Evolutionary conservation across 2,797 vertebrate species (phyloP).

Genomic region (Scolopax rusticola): DNA sequence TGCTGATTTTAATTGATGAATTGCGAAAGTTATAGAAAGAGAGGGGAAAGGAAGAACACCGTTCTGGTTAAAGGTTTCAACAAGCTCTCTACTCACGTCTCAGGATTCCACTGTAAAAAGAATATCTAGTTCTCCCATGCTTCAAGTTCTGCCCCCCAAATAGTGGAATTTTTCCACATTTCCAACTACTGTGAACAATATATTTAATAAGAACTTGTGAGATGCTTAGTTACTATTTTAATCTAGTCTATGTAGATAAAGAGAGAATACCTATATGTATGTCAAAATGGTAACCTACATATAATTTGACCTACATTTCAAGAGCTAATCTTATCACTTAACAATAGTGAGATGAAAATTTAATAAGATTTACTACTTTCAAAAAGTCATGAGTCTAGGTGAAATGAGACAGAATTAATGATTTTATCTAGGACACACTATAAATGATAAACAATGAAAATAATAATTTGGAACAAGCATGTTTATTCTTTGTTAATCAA

Average conservation of each 20-base stretch:
- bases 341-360: background rate
- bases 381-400: background rate
- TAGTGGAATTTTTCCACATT: accelerated
- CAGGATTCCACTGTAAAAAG: background rate
- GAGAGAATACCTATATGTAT: background rate
- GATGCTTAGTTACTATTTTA: background rate
- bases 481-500: slow-evolving; percentile 58
- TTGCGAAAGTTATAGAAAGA: background rate
- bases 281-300: background rate
- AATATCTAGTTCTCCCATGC: background rate
- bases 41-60: background rate
- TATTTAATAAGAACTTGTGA: background rate
- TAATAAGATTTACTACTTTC: slow-evolving; percentile 12
- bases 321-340: slow-evolving; percentile 19
- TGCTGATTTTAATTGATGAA: background rate
- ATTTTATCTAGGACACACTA: slow-evolving; percentile 54
- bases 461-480: background rate
- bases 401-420: slow-evolving; percentile 43
- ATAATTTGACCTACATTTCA: background rate
- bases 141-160: background rate
- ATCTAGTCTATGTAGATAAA: background rate
- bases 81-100: background rate
- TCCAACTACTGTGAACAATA: background rate
- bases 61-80: background rate
- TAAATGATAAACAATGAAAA: slow-evolving; percentile 60